Evolutionary conservation across 2,888 invertebrate species (phyloP).

Genomic region (Nycteola revayana): DNA sequence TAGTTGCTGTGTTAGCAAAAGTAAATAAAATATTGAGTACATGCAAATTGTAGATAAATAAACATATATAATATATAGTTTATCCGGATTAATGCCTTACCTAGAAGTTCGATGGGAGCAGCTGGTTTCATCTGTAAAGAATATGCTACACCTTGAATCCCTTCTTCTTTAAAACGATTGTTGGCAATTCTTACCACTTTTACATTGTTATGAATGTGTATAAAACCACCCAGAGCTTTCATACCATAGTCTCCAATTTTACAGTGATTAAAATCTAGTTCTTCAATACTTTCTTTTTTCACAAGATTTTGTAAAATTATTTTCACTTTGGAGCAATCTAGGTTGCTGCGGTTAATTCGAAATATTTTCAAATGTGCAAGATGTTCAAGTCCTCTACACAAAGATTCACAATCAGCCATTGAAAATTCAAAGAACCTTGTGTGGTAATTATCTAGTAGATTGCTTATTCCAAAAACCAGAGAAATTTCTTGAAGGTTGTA

Average conservation of each 20-base stretch:
- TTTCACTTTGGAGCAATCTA: slow-evolving; percentile 82
- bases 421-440: slow-evolving; percentile 84
- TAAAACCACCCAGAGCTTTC: slow-evolving; percentile 83
- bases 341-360: slow-evolving; percentile 81
- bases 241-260: slow-evolving; percentile 84
- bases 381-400: slow-evolving; percentile 76
- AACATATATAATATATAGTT: not conserved
- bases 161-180: slow-evolving; percentile 78
- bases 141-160: slow-evolving; percentile 79
- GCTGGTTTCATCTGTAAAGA: slow-evolving; percentile 74
- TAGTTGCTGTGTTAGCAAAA: too few species aligned
- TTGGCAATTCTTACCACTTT: slow-evolving; percentile 77
- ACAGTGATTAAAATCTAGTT: slow-evolving; percentile 85
- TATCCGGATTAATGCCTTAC: slow-evolving; percentile 30
- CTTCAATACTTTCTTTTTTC: slow-evolving; percentile 76
- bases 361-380: slow-evolving; percentile 74
- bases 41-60: not conserved
- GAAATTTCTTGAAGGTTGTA: slow-evolving; percentile 78
- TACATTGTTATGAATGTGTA: slow-evolving; percentile 68
- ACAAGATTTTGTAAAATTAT: slow-evolving; percentile 78
- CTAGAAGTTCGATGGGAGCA: slow-evolving; percentile 70
- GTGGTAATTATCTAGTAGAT: slow-evolving; percentile 75
- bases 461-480: slow-evolving; percentile 64
- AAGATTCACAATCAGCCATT: slow-evolving; percentile 78
- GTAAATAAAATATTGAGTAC: not conserved